These are phyloP conservation scores for Dolomedes plantarius DNA, from an alignment of 2,888 invertebrate genomes.

Conservation along the genomic window DNA sequence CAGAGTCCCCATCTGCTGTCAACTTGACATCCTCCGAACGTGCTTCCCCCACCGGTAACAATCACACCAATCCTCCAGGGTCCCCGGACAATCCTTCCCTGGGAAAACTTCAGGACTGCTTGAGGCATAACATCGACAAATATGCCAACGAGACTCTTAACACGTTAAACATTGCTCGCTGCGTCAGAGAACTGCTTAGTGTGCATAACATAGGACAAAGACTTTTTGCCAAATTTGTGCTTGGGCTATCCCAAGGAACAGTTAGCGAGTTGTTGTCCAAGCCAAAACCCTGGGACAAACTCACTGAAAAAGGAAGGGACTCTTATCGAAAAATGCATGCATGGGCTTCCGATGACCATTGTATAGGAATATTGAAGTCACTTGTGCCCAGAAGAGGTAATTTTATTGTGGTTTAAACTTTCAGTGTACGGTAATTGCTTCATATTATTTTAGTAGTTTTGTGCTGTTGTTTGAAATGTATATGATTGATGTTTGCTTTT, in stretches of 20 bases:
- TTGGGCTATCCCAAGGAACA: conserved; percentile 97
- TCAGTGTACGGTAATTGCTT: no score
- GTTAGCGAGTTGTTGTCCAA: conserved; percentile 98
- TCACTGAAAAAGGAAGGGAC: conserved; percentile 99
- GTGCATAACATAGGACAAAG: conserved; percentile 99
- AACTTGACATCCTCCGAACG: conserved; percentile 44
- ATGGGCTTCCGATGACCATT: conserved; percentile 98
- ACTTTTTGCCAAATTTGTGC: conserved; percentile 97
- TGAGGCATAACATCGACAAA: conserved; percentile 96
- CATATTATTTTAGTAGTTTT: no score
- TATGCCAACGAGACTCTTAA: conserved; percentile 95
- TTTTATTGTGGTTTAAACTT: conserved; percentile 19
- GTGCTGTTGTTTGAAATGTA: no score
- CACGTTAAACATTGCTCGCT: conserved; percentile 92
- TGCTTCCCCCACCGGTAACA: conserved; percentile 44
- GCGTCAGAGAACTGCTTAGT: conserved; percentile 93
- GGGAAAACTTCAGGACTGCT: conserved; percentile 92
- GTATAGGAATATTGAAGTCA: conserved; percentile 96
- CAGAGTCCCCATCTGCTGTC: conserved; percentile 17
- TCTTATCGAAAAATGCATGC: conserved; percentile 99
- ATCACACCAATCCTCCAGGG: conserved; percentile 11
- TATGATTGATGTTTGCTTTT: no score
- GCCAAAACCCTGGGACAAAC: conserved; percentile 99
- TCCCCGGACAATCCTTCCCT: conserved; percentile 80
- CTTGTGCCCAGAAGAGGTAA: conserved; percentile 97